A percentile compares a stretch with the other conserved stretches of the same genome.
phyloP scores from a whole-genome alignment of 2,888 invertebrate genomes.

The Hirtodrosophila trivittata region DNA sequence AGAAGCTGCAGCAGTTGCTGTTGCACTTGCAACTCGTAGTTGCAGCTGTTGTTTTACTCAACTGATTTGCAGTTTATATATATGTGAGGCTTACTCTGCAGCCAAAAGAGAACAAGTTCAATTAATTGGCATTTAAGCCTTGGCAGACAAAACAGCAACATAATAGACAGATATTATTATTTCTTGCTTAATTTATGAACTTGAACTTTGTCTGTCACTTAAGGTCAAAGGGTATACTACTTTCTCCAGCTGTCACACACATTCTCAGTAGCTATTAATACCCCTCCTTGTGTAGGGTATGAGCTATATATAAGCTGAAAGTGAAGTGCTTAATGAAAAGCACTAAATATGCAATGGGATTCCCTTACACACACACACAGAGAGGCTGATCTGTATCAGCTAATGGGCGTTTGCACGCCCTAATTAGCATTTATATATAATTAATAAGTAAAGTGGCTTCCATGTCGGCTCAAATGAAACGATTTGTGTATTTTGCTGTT shows the following conservation, averaged over 20 bases:
- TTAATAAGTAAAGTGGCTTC: constrained; percentile 46
- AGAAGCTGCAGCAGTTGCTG: background rate
- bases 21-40: background rate
- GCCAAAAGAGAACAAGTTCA: no score
- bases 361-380: background rate
- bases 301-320: constrained; percentile 1
- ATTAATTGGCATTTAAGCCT: constrained; percentile 50
- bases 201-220: no score
- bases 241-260: no score
- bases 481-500: constrained; percentile 31
- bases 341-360: constrained; percentile 49
- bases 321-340: constrained; percentile 40
- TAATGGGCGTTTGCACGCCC: constrained; percentile 24
- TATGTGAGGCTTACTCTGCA: no score
- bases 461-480: constrained; percentile 15
- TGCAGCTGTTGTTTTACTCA: constrained; percentile 14
- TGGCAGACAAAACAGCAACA: constrained; percentile 2
- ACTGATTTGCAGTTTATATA: no score
- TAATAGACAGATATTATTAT: no score
- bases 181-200: no score
- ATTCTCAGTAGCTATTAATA: no score
- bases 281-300: no score
- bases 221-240: no score
- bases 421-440: constrained; percentile 51
- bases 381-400: background rate